These are phyloP conservation scores for Tribolium madens DNA, from an alignment of 1,140 invertebrate genomes.

Conservation along the genomic window DNA sequence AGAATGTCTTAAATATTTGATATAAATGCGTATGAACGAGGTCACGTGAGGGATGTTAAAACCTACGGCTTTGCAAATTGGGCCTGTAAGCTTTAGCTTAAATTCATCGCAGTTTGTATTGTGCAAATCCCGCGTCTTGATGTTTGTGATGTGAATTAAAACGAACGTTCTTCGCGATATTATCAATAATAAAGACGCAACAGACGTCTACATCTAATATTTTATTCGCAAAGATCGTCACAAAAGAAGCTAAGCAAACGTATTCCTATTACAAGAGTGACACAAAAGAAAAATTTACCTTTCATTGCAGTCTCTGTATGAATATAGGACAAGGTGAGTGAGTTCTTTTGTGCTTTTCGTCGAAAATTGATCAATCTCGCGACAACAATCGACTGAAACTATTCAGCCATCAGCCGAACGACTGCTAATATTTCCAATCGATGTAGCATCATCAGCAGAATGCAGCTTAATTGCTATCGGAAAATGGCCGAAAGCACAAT, in stretches of 20 bases:
- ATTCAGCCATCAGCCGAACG: neutral
- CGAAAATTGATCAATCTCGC: slow-evolving; percentile 1
- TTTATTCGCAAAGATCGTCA: neutral
- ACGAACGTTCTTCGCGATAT: slow-evolving; percentile 9
- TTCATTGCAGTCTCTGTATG: neutral
- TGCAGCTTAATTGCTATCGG: slow-evolving; percentile 9
- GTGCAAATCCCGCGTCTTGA: slow-evolving; percentile 3
- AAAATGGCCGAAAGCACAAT: slow-evolving; percentile 14
- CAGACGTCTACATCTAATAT: slow-evolving; percentile 3
- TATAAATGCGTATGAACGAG: slow-evolving; percentile 20
- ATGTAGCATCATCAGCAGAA: slow-evolving; percentile 12
- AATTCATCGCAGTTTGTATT: neutral
- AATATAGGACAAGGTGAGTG: neutral
- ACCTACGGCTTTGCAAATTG: slow-evolving; percentile 13
- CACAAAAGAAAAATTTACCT: slow-evolving; percentile 25
- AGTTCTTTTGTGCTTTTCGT: neutral
- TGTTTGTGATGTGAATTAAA: slow-evolving; percentile 32
- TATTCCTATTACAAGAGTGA: slow-evolving; percentile 1
- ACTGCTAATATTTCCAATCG: slow-evolving; percentile 8
- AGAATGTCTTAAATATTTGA: slow-evolving; percentile 38
- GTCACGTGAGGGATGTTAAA: slow-evolving; percentile 33
- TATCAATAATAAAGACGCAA: slow-evolving; percentile 7
- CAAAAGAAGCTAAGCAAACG: neutral
- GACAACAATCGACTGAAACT: neutral
- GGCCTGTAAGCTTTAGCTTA: neutral